Base-by-base conservation (phyloP, 2,113 vertebrate genomes). In the Aldabrachelys gigantea region DNA sequence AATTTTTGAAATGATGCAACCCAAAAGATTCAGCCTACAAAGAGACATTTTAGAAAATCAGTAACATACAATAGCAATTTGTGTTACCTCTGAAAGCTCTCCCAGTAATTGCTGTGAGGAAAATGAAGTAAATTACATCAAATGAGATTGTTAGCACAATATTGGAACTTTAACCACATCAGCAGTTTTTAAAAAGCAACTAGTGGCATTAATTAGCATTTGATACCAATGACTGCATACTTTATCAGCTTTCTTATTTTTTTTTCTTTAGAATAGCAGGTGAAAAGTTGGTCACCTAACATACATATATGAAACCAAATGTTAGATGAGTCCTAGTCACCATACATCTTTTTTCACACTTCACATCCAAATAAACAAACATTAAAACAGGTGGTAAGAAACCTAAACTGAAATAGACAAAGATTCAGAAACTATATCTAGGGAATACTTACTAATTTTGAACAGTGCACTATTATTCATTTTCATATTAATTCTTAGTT, bases 11-110 rank as follows among this genome's bases (percentile, higher is more conserved):
- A 89, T 53, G 65, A 86, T 22, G n/a, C 0, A 75, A 10, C 41
- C 80, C 85, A 89, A 81, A 72, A 87, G 38, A 87, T 38, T 35
- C 8, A 11, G 21, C 35, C 44, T 80, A 41, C 44, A 90, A 93
- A 91, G 90, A 54, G 52, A 57, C 27, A 76, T 53, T 94, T 96
- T 87, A 90, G 76, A 93, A 85, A 89, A 87, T 93, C 91, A 93
- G 0, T 87, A 95, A 89, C 94, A 96, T 53, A 86, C 94, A 75
- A 90, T 88, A 97, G 47, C 69, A 95, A 96, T 75, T 89, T 90
- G 79, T 78, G 91, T 99, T 99, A 99, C 99, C 99, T 99, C 99
- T 65, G 99, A 99, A 80, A 99, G 98, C 97, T 99, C 99, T 90
- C 99, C 99, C 96, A 99, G 98, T 97, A 99, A 98, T 98, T 99